Evolutionary conservation across 2,797 vertebrate species (phyloP).

Genomic region (Falco naumanni): DNA sequence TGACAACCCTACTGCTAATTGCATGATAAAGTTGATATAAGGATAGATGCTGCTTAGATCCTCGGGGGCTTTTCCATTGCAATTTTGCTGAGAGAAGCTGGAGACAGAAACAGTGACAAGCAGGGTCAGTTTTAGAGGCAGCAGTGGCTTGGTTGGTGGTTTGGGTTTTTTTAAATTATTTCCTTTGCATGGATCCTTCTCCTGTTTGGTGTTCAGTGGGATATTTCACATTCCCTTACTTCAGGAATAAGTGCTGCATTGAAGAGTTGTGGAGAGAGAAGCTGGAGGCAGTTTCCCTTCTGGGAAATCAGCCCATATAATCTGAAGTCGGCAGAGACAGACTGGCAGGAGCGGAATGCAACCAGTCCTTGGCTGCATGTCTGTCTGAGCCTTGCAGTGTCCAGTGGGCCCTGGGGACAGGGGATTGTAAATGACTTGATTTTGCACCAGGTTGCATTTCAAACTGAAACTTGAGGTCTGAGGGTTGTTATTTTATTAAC

Average conservation of each 20-base stretch:
- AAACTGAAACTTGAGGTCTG: neutral
- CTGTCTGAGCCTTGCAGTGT: neutral
- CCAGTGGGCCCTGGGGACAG: neutral
- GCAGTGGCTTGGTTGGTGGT: neutral
- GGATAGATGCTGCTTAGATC: neutral
- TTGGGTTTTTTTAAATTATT: neutral
- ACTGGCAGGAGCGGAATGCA: neutral
- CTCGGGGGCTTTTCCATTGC: neutral
- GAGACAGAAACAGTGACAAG: neutral
- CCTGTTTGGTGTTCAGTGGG: neutral
- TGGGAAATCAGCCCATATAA: constrained; percentile 47
- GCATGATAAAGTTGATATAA: neutral
- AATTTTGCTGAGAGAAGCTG: neutral
- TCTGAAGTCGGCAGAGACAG: neutral
- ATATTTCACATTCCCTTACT: neutral
- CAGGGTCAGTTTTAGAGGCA: neutral
- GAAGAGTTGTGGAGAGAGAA: neutral
- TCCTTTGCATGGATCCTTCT: neutral
- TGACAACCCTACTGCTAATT: neutral
- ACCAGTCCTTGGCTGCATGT: neutral
- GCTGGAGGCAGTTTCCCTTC: constrained; percentile 35
- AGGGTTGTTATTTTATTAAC: neutral
- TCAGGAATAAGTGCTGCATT: neutral
- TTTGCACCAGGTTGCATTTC: neutral
- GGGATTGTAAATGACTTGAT: neutral